Evolutionary conservation across 2,797 vertebrate genomes (phyloP).

Genomic region (Channallabes apus): DNA sequence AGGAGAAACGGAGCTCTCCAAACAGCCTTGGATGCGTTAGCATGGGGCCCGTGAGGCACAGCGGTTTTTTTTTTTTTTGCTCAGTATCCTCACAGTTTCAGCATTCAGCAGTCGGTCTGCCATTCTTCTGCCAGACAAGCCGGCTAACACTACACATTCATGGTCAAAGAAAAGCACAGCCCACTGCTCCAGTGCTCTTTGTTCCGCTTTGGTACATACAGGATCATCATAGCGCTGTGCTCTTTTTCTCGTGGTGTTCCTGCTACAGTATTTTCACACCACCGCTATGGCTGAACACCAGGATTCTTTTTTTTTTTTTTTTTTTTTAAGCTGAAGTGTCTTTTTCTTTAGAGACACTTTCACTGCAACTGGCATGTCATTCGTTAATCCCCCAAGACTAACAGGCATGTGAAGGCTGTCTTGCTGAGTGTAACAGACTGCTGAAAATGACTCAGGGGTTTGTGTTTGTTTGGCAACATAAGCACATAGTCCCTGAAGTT

Average conservation of each 20-base stretch:
- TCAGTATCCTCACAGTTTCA: constrained; percentile 68
- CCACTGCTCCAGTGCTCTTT: constrained; percentile 37
- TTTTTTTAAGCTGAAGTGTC: not conserved
- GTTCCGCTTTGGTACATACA: constrained; percentile 29
- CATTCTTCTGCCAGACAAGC: constrained; percentile 77
- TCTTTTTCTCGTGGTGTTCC: constrained; percentile 49
- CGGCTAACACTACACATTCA: constrained; percentile 73
- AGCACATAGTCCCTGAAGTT: constrained; percentile 14
- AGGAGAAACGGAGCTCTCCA: constrained; percentile 53
- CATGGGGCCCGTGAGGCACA: constrained; percentile 65
- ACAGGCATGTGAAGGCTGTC: constrained; percentile 29
- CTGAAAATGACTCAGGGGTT: constrained; percentile 47
- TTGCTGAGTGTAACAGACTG: constrained; percentile 46
- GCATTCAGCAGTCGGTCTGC: constrained; percentile 75
- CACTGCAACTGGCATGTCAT: constrained; percentile 13
- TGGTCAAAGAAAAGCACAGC: constrained; percentile 70
- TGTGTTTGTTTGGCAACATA: constrained; percentile 46
- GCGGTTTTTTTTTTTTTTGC: constrained; percentile 62
- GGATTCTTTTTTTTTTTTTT: not conserved
- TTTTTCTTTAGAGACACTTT: constrained; percentile 11
- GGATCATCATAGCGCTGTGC: constrained; percentile 33
- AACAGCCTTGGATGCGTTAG: constrained; percentile 66
- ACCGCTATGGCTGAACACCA: not conserved
- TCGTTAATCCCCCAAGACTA: constrained; percentile 26
- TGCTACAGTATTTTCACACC: constrained; percentile 61